phyloP scores from a whole-genome alignment of 2,888 invertebrate species.

The Mimachlamys varia region DNA sequence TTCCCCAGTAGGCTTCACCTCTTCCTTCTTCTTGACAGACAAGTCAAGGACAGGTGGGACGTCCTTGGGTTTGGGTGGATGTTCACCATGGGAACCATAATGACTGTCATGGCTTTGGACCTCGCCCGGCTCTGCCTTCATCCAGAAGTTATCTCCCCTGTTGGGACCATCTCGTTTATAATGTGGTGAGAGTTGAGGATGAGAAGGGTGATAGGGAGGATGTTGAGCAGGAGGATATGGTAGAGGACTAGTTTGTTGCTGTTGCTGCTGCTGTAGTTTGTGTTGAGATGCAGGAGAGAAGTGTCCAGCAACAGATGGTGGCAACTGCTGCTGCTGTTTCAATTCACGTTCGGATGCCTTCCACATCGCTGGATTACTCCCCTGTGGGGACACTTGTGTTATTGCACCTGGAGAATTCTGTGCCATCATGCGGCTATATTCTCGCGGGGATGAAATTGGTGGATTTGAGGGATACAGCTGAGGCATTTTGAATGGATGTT shows the following conservation, averaged over 20 bases:
- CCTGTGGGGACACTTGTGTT: not conserved
- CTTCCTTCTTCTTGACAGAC: conserved; percentile 58
- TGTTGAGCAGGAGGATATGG: conserved; percentile 21
- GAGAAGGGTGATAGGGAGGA: not conserved
- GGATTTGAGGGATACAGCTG: conserved; percentile 58
- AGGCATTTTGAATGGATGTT: conserved; percentile 51
- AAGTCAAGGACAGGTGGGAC: conserved; percentile 57
- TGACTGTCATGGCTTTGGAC: not conserved
- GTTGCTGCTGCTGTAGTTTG: not conserved
- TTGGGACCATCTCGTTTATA: not conserved
- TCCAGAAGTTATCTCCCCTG: not conserved
- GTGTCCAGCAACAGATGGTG: conserved; percentile 6
- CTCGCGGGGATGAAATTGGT: conserved; percentile 54
- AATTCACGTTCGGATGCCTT: not conserved
- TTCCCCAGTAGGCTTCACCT: conserved; percentile 45
- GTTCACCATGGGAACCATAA: conserved; percentile 4
- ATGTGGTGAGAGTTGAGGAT: not conserved
- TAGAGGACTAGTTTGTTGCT: not conserved
- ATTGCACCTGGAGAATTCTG: conserved; percentile 13
- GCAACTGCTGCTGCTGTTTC: not conserved
- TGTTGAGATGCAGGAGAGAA: not conserved
- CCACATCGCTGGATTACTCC: not conserved
- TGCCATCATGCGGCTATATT: conserved; percentile 41
- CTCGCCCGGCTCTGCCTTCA: not conserved
- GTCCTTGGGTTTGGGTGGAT: not conserved